Base-by-base conservation (phyloP, 2,888 invertebrate species). In the Phasia obesa region DNA sequence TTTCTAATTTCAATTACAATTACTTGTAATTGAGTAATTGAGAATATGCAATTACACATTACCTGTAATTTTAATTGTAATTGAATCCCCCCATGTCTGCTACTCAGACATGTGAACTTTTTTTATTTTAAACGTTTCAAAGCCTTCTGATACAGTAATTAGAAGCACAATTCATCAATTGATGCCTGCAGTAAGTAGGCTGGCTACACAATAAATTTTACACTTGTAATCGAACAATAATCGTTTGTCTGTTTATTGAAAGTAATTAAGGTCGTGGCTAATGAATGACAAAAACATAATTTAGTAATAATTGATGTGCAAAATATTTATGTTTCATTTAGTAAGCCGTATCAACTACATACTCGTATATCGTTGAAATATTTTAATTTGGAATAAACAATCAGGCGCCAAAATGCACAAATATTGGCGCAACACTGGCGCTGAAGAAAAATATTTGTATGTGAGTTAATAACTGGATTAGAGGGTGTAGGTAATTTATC, bases 251-350 rank as follows among this genome's bases (percentile, higher is more conserved):
- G 25, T 67, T 42, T 17, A 15, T 35, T 27, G 23, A 55, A 55
- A 53, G 51, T 51, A 76, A 76, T 67, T 76, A 76, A 60, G 76
- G 67, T 44, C 60, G 47, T 51, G 21, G 51, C 27, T 27, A 60
- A 51, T n/a, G 51, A 38, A 69, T 60, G 27, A 51, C 67, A 76
- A 59, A 44, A 65, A 65, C 57, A 67, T 60, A 60, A 76, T 60
- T 76, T 51, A 17, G n/a, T 42, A 31, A 49, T 59, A 67, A 38
- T 59, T 60, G 38, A 67, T 76, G 59, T 59, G 67, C 60, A 67
- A 67, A 76, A 69, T 55, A 64, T 74, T 74, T 64, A 23, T 64
- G 35, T 53, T 76, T 13, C 15, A 42, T n/a, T 55, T 60, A 13
- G 11, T 1, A 15, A n/a, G 2, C 4, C 11, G 15, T 21, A 7